These are phyloP conservation scores for Phrynocephalus forsythii DNA, from an alignment of 2,797 vertebrate species.

Conservation along the genomic window DNA sequence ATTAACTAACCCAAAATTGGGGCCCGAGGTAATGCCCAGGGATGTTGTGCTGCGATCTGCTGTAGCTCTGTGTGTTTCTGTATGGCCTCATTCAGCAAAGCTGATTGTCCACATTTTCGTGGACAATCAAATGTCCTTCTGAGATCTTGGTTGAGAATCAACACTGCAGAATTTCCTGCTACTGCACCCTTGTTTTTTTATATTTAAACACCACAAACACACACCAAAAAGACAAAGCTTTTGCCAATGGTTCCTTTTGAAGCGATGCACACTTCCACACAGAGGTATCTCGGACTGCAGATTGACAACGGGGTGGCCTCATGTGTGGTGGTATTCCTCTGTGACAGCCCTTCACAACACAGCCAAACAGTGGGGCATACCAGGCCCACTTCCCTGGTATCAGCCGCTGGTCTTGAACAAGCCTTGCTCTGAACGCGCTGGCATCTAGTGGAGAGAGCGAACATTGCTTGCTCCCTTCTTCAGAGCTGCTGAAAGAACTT, in stretches of 20 bases:
- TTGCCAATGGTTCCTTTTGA: background rate
- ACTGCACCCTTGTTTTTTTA: background rate
- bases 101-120: too few relatives aligned
- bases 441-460: slow-evolving; percentile 74
- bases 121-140: too few relatives aligned
- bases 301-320: background rate
- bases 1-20: too few relatives aligned
- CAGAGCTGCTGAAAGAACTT: background rate
- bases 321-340: too few relatives aligned
- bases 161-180: background rate
- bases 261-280: slow-evolving; percentile 12
- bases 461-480: slow-evolving; percentile 62
- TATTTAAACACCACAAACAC: background rate
- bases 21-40: too few relatives aligned
- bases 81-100: too few relatives aligned
- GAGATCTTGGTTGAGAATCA: background rate
- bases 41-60: too few relatives aligned
- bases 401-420: slow-evolving; percentile 39
- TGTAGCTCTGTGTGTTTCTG: too few relatives aligned
- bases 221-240: slow-evolving; percentile 19
- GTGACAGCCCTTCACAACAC: too few relatives aligned
- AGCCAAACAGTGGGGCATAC: too few relatives aligned
- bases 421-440: slow-evolving; percentile 62
- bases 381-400: slow-evolving; percentile 29
- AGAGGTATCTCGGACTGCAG: slow-evolving; percentile 6